These are phyloP conservation scores for Cyphomyrus plagiostoma DNA, from an alignment of 2,113 vertebrate genomes.

Conservation along the genomic window DNA sequence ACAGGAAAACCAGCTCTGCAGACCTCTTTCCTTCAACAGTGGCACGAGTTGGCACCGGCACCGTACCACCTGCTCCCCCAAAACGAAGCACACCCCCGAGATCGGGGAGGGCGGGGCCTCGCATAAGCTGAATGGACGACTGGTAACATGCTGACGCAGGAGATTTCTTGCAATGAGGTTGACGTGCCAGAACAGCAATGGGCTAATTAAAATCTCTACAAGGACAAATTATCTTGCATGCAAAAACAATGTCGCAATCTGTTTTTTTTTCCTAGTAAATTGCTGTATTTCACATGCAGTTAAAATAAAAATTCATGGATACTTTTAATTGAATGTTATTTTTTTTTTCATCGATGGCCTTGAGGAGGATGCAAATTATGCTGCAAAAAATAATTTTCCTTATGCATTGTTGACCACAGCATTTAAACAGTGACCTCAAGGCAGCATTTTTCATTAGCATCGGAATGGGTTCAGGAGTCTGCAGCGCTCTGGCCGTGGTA, in stretches of 20 bases:
- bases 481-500: background rate
- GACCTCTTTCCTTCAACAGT: background rate
- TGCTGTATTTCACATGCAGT: background rate
- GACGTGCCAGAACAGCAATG: background rate
- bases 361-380: background rate
- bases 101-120: background rate
- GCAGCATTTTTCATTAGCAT: background rate
- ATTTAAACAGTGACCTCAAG: background rate
- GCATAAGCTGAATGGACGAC: background rate
- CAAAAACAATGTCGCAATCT: background rate
- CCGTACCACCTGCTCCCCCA: background rate
- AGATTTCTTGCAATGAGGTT: background rate
- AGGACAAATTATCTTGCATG: background rate
- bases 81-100: background rate
- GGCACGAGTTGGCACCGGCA: background rate
- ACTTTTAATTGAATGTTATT: background rate
- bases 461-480: background rate
- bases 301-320: background rate
- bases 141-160: background rate
- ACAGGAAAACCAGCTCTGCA: background rate
- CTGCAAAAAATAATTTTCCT: background rate
- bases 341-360: background rate
- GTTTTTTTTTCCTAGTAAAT: background rate
- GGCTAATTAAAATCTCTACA: constrained; percentile 1
- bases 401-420: background rate